These are phyloP conservation scores for Entelurus aequoreus DNA, from an alignment of 2,113 vertebrate genomes.

Conservation along the genomic window DNA sequence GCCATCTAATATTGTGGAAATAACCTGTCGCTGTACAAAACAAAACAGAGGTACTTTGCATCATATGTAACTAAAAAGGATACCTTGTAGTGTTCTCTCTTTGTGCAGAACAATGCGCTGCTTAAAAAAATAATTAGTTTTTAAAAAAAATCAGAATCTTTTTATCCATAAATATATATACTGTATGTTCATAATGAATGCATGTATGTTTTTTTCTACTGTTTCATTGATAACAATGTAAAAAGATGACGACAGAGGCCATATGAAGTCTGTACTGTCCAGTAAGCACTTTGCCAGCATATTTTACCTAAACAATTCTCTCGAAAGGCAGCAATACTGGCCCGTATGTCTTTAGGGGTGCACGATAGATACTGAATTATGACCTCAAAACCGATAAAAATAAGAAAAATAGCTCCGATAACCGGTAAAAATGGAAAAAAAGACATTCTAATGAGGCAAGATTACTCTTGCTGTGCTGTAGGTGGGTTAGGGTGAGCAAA, in stretches of 20 bases:
- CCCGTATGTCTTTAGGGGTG: no score
- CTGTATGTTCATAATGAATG: not conserved
- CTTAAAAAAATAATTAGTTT: conserved; percentile 35
- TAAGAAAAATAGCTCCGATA: no score
- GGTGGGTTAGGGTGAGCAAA: no score
- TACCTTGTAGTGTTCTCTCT: conserved; percentile 13
- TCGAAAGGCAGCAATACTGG: conserved; percentile 13
- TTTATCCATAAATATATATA: no score
- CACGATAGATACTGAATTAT: no score
- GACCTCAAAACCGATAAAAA: no score
- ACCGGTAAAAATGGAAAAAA: no score
- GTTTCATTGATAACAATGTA: conserved; percentile 36
- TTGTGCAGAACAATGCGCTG: conserved; percentile 39
- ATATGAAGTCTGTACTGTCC: conserved; percentile 63
- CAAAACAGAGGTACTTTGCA: conserved; percentile 24
- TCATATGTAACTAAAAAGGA: conserved; percentile 7
- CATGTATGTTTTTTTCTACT: conserved; percentile 5
- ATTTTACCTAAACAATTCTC: conserved; percentile 30
- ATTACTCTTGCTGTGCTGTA: no score
- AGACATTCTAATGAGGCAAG: no score
- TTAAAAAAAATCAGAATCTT: conserved; percentile 24
- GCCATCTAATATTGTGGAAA: conserved; percentile 10
- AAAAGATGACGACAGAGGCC: conserved; percentile 45
- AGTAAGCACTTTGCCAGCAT: conserved; percentile 66
- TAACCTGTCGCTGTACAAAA: conserved; percentile 19